Percentiles rank a stretch among this genome's conserved stretches.
Evolutionary conservation across 2,888 invertebrate genomes (phyloP).

Genomic region (Synergus japonicus): DNA sequence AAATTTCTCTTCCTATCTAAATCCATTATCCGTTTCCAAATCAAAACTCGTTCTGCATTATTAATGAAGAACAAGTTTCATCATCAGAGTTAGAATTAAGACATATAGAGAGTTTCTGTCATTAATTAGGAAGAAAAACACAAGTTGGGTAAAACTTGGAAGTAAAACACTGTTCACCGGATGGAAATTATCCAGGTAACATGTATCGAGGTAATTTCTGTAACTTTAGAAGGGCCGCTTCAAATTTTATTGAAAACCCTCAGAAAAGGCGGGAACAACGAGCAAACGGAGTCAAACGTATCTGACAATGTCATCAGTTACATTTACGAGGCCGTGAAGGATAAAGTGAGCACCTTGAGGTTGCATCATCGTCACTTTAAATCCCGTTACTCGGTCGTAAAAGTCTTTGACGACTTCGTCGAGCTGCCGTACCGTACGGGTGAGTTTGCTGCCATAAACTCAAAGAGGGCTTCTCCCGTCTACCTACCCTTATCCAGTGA

Average conservation of each 20-base stretch:
- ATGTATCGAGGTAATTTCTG: neutral
- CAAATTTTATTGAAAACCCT: neutral
- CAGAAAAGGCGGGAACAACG: neutral
- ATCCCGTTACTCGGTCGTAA: slow-evolving; percentile 77
- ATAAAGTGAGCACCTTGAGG: slow-evolving; percentile 77
- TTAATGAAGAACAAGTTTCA: neutral
- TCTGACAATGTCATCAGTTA: slow-evolving; percentile 77
- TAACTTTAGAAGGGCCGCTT: neutral
- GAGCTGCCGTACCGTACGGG: slow-evolving; percentile 60
- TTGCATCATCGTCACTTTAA: slow-evolving; percentile 78
- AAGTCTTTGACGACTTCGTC: slow-evolving; percentile 77
- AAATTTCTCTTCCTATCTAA: too few relatives aligned
- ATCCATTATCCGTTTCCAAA: too few relatives aligned
- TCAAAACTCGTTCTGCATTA: too few relatives aligned
- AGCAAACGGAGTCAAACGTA: slow-evolving; percentile 68
- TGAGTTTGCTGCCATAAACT: slow-evolving; percentile 66
- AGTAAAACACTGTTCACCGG: neutral
- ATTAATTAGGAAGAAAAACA: neutral
- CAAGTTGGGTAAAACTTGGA: neutral
- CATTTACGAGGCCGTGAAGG: slow-evolving; percentile 77
- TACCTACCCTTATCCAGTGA: slow-evolving; percentile 64
- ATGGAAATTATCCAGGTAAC: neutral
- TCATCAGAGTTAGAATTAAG: neutral
- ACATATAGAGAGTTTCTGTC: neutral
- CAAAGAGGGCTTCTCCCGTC: slow-evolving; percentile 62